Evolutionary conservation across 1,140 invertebrate genomes (phyloP).

Genomic region (Pseudachorutes palmiensis): DNA sequence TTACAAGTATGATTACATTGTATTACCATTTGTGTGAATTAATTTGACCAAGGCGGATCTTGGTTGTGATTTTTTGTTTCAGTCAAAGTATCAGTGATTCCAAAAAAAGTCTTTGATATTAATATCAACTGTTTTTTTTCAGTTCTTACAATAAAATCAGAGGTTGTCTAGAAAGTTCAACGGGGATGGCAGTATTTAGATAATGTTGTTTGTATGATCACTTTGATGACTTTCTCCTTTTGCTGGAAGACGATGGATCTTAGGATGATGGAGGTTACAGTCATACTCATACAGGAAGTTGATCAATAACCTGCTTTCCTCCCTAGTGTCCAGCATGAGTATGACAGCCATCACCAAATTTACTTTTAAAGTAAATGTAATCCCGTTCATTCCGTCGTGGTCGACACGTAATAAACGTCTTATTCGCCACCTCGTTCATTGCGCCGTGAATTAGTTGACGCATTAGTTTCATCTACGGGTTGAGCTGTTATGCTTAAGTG

Average conservation of each 20-base stretch:
- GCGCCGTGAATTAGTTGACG: neutral
- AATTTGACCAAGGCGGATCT: neutral
- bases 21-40: neutral
- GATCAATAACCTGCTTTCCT: constrained; percentile 17
- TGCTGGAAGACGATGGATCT: too few relatives aligned
- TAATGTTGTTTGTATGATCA: too few relatives aligned
- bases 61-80: neutral
- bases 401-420: constrained; percentile 10
- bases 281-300: constrained; percentile 22
- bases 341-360: constrained; percentile 14
- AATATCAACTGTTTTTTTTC: too few relatives aligned
- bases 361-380: neutral
- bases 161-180: too few relatives aligned
- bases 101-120: too few relatives aligned
- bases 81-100: too few relatives aligned
- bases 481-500: too few relatives aligned
- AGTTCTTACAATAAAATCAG: too few relatives aligned
- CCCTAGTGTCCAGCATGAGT: constrained; percentile 1
- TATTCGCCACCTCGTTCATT: constrained; percentile 2
- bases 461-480: neutral
- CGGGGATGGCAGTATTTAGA: too few relatives aligned
- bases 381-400: neutral
- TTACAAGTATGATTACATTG: neutral
- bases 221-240: neutral
- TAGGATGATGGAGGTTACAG: neutral